Evolutionary conservation across 2,113 vertebrate species (phyloP).

Genomic region (Porphyrio hochstetteri): DNA sequence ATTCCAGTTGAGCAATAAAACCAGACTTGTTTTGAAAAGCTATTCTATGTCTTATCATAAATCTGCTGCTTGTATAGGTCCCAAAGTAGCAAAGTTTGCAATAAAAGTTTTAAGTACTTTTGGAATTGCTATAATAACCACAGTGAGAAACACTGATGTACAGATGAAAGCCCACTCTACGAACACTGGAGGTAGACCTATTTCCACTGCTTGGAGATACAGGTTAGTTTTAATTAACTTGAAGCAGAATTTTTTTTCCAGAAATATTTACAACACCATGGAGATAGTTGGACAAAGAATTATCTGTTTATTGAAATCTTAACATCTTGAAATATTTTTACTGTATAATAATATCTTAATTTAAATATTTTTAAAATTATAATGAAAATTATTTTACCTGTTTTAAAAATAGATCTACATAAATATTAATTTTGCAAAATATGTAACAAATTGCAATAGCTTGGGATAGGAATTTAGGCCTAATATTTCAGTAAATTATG

Average conservation of each 20-base stretch:
- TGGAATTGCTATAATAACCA: not conserved
- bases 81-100: constrained; percentile 5
- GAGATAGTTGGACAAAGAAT: not conserved
- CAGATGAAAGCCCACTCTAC: not conserved
- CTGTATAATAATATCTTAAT: not conserved
- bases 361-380: not conserved
- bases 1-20: constrained; percentile 26
- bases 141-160: not conserved
- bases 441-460: not conserved
- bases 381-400: not conserved
- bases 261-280: not conserved
- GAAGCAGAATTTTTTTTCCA: not conserved
- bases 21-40: not conserved
- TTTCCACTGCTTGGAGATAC: not conserved
- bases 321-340: not conserved
- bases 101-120: constrained; percentile 48
- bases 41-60: not conserved
- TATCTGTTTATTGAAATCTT: not conserved
- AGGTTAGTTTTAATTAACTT: not conserved
- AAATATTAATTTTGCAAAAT: not conserved
- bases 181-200: not conserved
- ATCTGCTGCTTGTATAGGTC: not conserved
- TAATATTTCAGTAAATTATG: not conserved
- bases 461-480: not conserved
- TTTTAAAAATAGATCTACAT: not conserved